A percentile compares a stretch with the other conserved stretches of the same genome.
Conservation (phyloP, 2,797 vertebrate species). For the Gymnoscopelus microlampas region DNA sequence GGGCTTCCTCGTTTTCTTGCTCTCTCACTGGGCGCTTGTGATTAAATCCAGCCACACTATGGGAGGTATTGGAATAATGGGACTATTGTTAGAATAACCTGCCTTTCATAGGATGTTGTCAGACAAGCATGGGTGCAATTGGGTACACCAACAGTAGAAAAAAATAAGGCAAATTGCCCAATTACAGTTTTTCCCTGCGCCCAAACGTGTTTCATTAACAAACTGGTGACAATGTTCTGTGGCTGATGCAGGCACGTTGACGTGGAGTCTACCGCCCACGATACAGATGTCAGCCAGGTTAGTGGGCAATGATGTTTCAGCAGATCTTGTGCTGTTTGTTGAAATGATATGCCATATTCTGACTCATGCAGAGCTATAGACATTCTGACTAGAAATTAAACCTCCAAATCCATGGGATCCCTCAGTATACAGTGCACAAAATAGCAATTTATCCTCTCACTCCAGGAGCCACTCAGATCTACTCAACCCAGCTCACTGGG, state of each 20-base stretch:
- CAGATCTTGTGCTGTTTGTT: conserved; percentile 1
- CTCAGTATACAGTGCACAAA: neutral
- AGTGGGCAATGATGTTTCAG: conserved; percentile 16
- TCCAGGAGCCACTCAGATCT: too few relatives aligned
- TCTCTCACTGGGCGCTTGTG: conserved; percentile 50
- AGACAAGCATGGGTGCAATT: conserved; percentile 22
- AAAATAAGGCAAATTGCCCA: conserved; percentile 2
- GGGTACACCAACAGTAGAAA: conserved; percentile 8
- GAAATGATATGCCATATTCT: conserved; percentile 6
- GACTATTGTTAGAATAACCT: conserved; percentile 43
- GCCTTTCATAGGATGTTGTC: conserved; percentile 20
- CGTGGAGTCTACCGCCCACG: conserved; percentile 1
- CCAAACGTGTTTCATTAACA: neutral
- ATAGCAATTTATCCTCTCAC: too few relatives aligned
- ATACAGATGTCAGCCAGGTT: conserved; percentile 13
- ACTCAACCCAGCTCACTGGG: too few relatives aligned
- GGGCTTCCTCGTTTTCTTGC: conserved; percentile 49
- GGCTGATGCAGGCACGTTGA: neutral
- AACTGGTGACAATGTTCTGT: conserved; percentile 10
- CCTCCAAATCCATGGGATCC: neutral
- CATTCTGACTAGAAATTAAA: conserved; percentile 9
- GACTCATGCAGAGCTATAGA: conserved; percentile 12
- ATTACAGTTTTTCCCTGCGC: neutral
- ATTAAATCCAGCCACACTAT: conserved; percentile 51
- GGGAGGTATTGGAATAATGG: conserved; percentile 47